A percentile compares a stretch with the other conserved stretches of the same genome.
Conservation (phyloP, 2,888 invertebrate genomes). For the Agonopterix arenella region DNA sequence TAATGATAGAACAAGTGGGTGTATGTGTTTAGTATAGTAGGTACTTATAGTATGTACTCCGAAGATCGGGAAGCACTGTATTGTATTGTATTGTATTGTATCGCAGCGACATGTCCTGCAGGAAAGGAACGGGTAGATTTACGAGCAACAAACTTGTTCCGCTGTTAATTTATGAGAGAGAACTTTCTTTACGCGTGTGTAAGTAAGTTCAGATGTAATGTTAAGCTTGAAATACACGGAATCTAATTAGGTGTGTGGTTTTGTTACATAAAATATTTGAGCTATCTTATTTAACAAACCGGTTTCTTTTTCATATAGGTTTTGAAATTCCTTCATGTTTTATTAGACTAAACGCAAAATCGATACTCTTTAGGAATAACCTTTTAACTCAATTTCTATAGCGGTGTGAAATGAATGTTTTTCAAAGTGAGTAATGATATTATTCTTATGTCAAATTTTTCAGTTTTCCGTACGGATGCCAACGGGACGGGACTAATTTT, state of each 20-base stretch:
- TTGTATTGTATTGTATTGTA: not conserved
- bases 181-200: constrained; percentile 2
- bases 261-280: no score
- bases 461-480: no score
- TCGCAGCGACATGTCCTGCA: not conserved
- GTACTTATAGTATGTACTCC: not conserved
- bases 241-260: not conserved
- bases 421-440: no score
- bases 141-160: constrained; percentile 1
- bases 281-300: no score
- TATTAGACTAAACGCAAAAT: not conserved
- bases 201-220: not conserved
- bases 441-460: no score
- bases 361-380: no score
- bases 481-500: no score
- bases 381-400: no score
- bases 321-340: not conserved
- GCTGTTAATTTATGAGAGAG: not conserved
- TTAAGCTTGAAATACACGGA: not conserved
- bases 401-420: no score
- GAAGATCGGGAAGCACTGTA: not conserved
- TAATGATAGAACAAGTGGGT: not conserved
- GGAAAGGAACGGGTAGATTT: not conserved
- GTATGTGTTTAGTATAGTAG: not conserved
- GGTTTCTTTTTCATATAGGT: not conserved